Evolutionary conservation across 2,888 invertebrate species (phyloP).

Genomic region (Protodeltote pygarga): DNA sequence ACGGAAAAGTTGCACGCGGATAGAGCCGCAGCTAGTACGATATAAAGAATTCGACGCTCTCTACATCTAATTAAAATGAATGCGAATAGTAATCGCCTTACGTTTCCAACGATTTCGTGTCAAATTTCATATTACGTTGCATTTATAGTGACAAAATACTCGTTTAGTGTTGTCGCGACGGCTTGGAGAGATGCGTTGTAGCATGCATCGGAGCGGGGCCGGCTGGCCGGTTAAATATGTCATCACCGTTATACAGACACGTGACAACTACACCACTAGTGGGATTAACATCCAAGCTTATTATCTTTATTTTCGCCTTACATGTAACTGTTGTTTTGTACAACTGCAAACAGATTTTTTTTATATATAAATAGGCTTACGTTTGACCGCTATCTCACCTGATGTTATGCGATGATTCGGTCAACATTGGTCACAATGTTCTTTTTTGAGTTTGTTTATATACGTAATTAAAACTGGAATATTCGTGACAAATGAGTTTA

Average conservation of each 20-base stretch:
- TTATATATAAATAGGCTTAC: too few relatives aligned
- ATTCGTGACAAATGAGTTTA: constrained; percentile 25
- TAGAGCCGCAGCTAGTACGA: too few relatives aligned
- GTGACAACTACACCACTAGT: constrained; percentile 48
- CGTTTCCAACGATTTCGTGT: constrained; percentile 8
- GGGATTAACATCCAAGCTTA: constrained; percentile 45
- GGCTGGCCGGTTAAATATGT: constrained; percentile 67
- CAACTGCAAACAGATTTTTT: too few relatives aligned
- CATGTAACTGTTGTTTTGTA: constrained; percentile 36
- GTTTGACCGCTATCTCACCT: too few relatives aligned
- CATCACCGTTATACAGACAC: constrained; percentile 71
- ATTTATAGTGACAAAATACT: constrained; percentile 50
- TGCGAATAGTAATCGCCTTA: constrained; percentile 4
- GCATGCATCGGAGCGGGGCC: constrained; percentile 42
- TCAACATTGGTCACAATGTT: too few relatives aligned
- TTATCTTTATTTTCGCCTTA: constrained; percentile 44
- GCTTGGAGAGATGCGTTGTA: constrained; percentile 42
- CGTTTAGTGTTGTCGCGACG: constrained; percentile 46
- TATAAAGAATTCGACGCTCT: too few relatives aligned
- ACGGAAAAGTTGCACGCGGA: too few relatives aligned
- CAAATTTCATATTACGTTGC: constrained; percentile 39
- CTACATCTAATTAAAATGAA: too few relatives aligned
- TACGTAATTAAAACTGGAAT: constrained; percentile 13
- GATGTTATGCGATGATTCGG: too few relatives aligned
- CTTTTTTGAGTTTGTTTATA: constrained; percentile 2